phyloP scores from a whole-genome alignment of 2,113 vertebrate species.

The Corythornis madagascariensis region DNA sequence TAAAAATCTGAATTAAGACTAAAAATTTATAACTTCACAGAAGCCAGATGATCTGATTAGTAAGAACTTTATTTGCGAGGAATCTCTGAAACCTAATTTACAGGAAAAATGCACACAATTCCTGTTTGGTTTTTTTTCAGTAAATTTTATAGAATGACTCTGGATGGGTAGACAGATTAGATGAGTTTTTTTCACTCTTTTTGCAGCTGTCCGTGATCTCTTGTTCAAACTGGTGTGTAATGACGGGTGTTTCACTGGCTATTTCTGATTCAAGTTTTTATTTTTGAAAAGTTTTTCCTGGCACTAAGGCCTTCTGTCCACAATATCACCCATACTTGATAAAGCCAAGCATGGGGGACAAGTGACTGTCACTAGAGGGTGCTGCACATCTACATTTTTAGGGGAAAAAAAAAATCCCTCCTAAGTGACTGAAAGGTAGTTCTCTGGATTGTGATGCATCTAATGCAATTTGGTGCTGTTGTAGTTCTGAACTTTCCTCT shows the following conservation, averaged over 20 bases:
- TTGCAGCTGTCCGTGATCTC: background rate
- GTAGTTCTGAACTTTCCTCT: background rate
- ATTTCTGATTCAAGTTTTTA: accelerated
- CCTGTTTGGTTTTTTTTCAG: background rate
- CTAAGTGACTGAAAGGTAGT: accelerated
- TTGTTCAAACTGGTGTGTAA: background rate
- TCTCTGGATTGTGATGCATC: accelerated
- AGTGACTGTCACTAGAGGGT: conserved; percentile 32
- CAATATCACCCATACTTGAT: accelerated
- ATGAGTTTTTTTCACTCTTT: background rate
- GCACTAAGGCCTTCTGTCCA: accelerated
- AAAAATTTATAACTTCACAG: background rate
- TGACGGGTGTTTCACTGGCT: background rate
- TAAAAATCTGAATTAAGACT: background rate
- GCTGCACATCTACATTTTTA: background rate
- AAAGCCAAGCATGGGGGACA: background rate
- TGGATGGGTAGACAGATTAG: accelerated
- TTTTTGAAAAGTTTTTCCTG: background rate
- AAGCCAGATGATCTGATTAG: background rate
- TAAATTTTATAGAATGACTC: background rate
- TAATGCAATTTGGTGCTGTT: accelerated
- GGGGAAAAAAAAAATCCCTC: accelerated
- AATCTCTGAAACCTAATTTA: background rate
- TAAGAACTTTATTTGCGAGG: background rate
- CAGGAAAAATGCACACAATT: background rate